These are phyloP conservation scores for Calyptomena viridis DNA, from an alignment of 2,113 vertebrate species.

Conservation along the genomic window DNA sequence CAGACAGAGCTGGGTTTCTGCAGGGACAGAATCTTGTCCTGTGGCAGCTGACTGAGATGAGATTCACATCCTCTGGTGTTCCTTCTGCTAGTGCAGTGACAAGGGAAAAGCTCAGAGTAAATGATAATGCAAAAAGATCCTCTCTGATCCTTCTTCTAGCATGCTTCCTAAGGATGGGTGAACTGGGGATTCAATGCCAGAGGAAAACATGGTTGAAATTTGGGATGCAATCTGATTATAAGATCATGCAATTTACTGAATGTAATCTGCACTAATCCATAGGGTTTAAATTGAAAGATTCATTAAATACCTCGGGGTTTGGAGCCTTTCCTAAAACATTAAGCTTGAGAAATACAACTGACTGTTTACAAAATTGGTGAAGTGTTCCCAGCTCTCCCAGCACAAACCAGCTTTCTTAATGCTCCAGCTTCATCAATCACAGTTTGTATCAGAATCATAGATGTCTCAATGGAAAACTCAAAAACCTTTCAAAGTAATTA, in stretches of 20 bases:
- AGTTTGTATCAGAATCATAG: background rate
- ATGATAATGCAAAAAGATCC: background rate
- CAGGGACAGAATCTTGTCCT: background rate
- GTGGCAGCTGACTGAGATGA: background rate
- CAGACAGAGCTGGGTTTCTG: background rate
- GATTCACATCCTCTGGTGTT: background rate
- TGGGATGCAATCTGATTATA: background rate
- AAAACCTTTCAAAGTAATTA: background rate
- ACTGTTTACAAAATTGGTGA: background rate
- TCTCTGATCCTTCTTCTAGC: background rate
- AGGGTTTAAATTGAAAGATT: background rate
- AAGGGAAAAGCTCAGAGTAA: background rate
- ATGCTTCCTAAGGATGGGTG: background rate
- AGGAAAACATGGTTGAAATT: background rate
- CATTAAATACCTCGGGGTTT: background rate
- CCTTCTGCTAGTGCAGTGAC: background rate
- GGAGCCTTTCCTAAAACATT: background rate
- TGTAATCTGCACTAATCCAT: background rate
- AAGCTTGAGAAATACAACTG: background rate
- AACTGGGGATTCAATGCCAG: background rate
- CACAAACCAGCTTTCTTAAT: background rate
- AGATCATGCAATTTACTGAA: background rate
- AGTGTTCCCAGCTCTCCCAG: background rate
- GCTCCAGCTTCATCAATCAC: background rate
- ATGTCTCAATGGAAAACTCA: background rate